Evolutionary conservation across 2,888 invertebrate genomes (phyloP).

Genomic region (Idaea aversata): DNA sequence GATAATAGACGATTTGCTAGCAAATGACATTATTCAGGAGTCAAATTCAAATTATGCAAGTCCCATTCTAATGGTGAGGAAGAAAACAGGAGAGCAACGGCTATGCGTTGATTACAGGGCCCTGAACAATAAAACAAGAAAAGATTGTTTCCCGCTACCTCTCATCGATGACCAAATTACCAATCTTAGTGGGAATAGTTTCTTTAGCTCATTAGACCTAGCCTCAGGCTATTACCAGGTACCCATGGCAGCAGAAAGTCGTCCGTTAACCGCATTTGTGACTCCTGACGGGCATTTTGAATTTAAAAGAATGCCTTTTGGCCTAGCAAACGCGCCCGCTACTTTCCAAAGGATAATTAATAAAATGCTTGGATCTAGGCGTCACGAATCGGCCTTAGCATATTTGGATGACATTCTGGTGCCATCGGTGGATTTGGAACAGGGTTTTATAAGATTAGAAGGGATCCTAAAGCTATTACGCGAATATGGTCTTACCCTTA

Average conservation of each 20-base stretch:
- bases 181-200: slow-evolving; percentile 22
- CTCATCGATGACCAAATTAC: slow-evolving; percentile 27
- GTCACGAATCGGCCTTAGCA: slow-evolving; percentile 4
- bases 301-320: slow-evolving; percentile 10
- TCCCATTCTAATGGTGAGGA: slow-evolving; percentile 23
- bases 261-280: too few relatives aligned
- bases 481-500: slow-evolving; percentile 22
- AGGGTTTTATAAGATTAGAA: slow-evolving; percentile 7
- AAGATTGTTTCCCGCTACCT: slow-evolving; percentile 5
- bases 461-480: slow-evolving; percentile 5
- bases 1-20: slow-evolving; percentile 13
- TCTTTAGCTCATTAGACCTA: too few relatives aligned
- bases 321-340: slow-evolving; percentile 8
- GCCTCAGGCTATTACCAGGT: too few relatives aligned
- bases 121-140: slow-evolving; percentile 27
- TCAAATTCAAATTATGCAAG: slow-evolving; percentile 21
- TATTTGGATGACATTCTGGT: slow-evolving; percentile 8
- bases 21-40: slow-evolving; percentile 23
- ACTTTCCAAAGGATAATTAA: slow-evolving; percentile 8
- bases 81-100: slow-evolving; percentile 19
- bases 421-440: slow-evolving; percentile 5
- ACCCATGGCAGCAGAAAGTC: too few relatives aligned
- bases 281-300: too few relatives aligned
- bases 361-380: slow-evolving; percentile 4
- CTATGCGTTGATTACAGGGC: slow-evolving; percentile 29